Conservation (phyloP, 2,797 vertebrate species). For the Labeo calbasu region DNA sequence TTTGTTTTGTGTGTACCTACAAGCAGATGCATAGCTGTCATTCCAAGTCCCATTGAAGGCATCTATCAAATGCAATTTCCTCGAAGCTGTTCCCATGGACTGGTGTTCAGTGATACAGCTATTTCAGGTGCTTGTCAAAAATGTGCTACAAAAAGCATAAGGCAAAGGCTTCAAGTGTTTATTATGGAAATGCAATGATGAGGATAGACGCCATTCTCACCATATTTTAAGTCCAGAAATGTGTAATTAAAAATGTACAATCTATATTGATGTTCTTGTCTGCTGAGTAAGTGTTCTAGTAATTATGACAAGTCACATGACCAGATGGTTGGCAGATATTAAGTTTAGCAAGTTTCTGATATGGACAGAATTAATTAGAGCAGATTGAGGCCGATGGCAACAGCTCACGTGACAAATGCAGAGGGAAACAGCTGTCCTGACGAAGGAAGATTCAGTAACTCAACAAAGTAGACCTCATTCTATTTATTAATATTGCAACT, state of each 20-base stretch:
- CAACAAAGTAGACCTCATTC: conserved; percentile 27
- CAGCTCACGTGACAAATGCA: conserved; percentile 31
- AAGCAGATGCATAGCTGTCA: conserved; percentile 84
- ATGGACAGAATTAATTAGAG: conserved; percentile 44
- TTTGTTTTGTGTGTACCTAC: conserved; percentile 77
- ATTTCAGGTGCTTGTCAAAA: conserved; percentile 82
- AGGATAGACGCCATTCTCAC: conserved; percentile 25
- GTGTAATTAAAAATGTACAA: conserved; percentile 22
- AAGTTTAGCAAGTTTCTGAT: conserved; percentile 47
- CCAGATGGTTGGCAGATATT: conserved; percentile 42
- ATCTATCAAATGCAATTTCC: conserved; percentile 81
- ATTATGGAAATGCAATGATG: conserved; percentile 72
- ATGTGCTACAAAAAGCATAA: conserved; percentile 69
- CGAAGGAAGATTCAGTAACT: conserved; percentile 13
- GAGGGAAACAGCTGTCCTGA: conserved; percentile 48
- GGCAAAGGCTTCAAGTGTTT: conserved; percentile 74
- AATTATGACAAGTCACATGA: conserved; percentile 46
- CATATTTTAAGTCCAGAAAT: conserved; percentile 13
- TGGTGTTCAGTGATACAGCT: conserved; percentile 76
- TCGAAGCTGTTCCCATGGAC: conserved; percentile 81
- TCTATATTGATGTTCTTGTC: conserved; percentile 9
- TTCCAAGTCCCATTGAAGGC: conserved; percentile 82
- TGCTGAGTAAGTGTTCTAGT: conserved; percentile 30
- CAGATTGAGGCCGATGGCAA: conserved; percentile 44
- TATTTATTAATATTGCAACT: conserved; percentile 17